Evolutionary conservation across 2,888 invertebrate genomes (phyloP).

Genomic region (Alloscopus bannaensis): DNA sequence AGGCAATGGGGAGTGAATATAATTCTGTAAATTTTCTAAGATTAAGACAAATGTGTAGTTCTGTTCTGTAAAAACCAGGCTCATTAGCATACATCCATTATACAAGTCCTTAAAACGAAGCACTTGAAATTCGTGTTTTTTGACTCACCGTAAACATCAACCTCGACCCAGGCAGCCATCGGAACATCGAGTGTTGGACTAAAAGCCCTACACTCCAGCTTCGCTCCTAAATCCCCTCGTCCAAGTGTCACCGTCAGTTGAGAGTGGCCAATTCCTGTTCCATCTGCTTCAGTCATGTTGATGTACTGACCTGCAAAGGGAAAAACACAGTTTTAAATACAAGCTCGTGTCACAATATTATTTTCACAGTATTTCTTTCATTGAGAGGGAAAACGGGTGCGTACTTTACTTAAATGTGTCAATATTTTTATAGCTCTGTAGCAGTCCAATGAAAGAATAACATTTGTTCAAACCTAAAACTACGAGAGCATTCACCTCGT

Average conservation of each 20-base stretch:
- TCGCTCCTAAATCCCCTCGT: slow-evolving; percentile 84
- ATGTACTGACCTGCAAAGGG: slow-evolving; percentile 77
- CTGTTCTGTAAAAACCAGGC: too few relatives aligned
- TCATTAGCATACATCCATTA: too few relatives aligned
- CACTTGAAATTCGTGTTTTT: not conserved
- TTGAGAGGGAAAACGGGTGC: too few relatives aligned
- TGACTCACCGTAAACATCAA: slow-evolving; percentile 85
- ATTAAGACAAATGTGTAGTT: too few relatives aligned
- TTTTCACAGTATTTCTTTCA: too few relatives aligned
- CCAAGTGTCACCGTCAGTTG: slow-evolving; percentile 82
- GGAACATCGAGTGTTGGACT: slow-evolving; percentile 81
- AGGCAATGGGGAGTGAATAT: not conserved
- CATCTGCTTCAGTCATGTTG: slow-evolving; percentile 78
- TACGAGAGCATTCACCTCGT: slow-evolving; percentile 10
- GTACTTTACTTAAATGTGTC: too few relatives aligned
- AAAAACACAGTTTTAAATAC: too few relatives aligned
- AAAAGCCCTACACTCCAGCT: slow-evolving; percentile 84
- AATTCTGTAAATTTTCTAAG: not conserved
- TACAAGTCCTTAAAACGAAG: too few relatives aligned
- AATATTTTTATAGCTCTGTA: too few relatives aligned
- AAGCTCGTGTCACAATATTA: too few relatives aligned
- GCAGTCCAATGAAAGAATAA: slow-evolving; percentile 40
- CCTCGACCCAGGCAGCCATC: slow-evolving; percentile 77
- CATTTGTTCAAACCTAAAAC: slow-evolving; percentile 20
- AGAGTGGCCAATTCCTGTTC: slow-evolving; percentile 82